phyloP scores from a whole-genome alignment of 2,797 vertebrate genomes.

The Melanotaenia boesemani region DNA sequence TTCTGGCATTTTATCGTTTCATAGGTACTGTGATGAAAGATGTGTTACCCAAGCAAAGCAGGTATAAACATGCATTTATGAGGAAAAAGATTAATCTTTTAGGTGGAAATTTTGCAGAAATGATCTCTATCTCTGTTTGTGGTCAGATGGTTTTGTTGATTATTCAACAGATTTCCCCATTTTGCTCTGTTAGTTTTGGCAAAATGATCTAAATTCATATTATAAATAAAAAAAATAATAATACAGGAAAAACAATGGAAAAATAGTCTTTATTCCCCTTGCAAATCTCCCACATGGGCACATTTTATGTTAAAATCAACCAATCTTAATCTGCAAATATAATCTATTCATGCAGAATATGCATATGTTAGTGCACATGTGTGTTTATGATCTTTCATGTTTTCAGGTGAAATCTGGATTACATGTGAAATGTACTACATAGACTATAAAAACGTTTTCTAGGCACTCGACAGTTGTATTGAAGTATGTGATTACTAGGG shows the following conservation, averaged over 20 bases:
- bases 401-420: neutral
- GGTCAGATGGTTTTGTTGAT: conserved; percentile 32
- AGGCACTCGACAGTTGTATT: no score
- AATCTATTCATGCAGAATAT: no score
- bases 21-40: conserved; percentile 28
- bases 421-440: no score
- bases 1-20: conserved; percentile 15
- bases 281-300: neutral
- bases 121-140: neutral
- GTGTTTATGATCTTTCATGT: neutral
- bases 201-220: conserved; percentile 7
- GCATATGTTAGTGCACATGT: neutral
- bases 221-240: no score
- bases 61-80: conserved; percentile 26
- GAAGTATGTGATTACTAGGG: no score
- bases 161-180: conserved; percentile 11
- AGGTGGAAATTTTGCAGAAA: conserved; percentile 12
- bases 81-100: conserved; percentile 9
- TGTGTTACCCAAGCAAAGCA: neutral
- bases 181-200: conserved; percentile 7
- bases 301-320: no score
- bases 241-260: neutral
- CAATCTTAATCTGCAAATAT: no score
- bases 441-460: no score
- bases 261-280: neutral